Evolutionary conservation across 2,797 vertebrate genomes (phyloP).

Genomic region (Schizopygopsis malacanthus): DNA sequence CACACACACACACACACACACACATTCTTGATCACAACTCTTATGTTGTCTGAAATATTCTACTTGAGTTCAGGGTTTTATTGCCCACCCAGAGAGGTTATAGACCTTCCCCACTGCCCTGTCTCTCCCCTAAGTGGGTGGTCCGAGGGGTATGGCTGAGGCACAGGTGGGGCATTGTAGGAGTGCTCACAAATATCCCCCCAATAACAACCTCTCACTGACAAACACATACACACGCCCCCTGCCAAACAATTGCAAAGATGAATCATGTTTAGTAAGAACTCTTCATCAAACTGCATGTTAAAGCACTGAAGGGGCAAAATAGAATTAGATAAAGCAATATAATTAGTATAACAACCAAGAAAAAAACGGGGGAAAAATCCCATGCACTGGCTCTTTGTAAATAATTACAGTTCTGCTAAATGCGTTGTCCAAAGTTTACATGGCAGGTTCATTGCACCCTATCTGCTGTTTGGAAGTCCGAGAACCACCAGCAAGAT

Average conservation of each 20-base stretch:
- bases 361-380: constrained; percentile 76
- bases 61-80: constrained; percentile 79
- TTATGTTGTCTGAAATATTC: constrained; percentile 80
- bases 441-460: constrained; percentile 98
- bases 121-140: constrained; percentile 82
- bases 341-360: constrained; percentile 56
- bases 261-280: constrained; percentile 73
- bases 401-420: constrained; percentile 99
- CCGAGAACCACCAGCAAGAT: constrained; percentile 97
- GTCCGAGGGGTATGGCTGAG: constrained; percentile 82
- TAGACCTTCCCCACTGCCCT: constrained; percentile 80
- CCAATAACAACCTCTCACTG: constrained; percentile 57
- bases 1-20: neutral
- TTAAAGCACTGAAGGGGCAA: constrained; percentile 67
- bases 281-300: constrained; percentile 67
- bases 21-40: constrained; percentile 62
- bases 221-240: constrained; percentile 44
- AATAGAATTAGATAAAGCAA: constrained; percentile 66
- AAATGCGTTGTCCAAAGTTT: constrained; percentile 99
- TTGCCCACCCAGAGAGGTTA: constrained; percentile 88
- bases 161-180: constrained; percentile 86
- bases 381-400: constrained; percentile 92
- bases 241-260: constrained; percentile 72
- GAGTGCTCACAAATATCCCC: constrained; percentile 81
- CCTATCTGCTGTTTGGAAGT: constrained; percentile 99